These are phyloP conservation scores for Ceratina calcarata DNA, from an alignment of 1,140 invertebrate genomes.

Conservation along the genomic window DNA sequence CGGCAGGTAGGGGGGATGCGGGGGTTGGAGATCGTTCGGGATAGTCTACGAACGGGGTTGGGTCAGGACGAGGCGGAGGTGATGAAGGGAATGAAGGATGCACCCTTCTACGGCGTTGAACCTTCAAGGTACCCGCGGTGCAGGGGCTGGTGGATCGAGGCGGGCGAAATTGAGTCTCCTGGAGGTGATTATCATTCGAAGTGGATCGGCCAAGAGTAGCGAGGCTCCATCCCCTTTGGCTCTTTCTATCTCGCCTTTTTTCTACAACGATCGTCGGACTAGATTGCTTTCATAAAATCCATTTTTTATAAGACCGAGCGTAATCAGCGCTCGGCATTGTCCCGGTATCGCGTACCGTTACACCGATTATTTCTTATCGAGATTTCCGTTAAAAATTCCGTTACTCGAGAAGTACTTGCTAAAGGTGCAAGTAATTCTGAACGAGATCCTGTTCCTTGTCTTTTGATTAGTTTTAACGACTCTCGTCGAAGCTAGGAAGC, in stretches of 20 bases:
- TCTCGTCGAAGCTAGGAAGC: too few species aligned
- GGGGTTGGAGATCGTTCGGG: constrained; percentile 54
- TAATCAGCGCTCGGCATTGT: constrained; percentile 56
- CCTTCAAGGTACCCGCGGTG: constrained; percentile 59
- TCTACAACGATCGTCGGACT: constrained; percentile 57
- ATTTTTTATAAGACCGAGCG: constrained; percentile 67
- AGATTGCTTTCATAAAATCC: constrained; percentile 72
- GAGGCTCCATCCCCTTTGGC: constrained; percentile 52
- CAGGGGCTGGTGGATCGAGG: constrained; percentile 31
- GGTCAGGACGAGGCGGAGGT: constrained; percentile 21
- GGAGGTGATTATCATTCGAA: constrained; percentile 76
- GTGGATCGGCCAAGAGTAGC: constrained; percentile 68
- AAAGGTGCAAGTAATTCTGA: too few species aligned
- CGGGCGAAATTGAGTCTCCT: constrained; percentile 72
- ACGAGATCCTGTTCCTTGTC: too few species aligned
- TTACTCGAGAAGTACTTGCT: not conserved
- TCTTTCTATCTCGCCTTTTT: constrained; percentile 37
- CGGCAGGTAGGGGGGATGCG: not conserved
- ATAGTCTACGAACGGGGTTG: constrained; percentile 42
- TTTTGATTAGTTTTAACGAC: too few species aligned
- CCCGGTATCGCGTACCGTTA: constrained; percentile 27
- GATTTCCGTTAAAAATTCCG: not conserved
- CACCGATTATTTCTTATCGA: not conserved
- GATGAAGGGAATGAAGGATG: constrained; percentile 64
- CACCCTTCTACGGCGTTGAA: constrained; percentile 65